phyloP scores from a whole-genome alignment of 2,113 vertebrate genomes.

The Cephalopterus ornatus region DNA sequence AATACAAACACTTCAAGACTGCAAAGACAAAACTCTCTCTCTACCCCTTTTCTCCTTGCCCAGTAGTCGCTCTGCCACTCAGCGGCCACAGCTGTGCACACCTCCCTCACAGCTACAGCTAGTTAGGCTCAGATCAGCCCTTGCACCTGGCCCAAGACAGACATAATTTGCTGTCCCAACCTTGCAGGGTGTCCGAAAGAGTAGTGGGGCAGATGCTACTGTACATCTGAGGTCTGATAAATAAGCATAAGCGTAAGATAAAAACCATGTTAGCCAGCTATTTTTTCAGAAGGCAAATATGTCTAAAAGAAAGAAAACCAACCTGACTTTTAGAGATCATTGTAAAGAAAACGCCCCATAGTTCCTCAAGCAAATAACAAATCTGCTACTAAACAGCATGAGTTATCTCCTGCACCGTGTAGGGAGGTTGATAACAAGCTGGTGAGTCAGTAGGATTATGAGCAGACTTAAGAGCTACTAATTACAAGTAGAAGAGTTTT shows the following conservation, averaged over 20 bases:
- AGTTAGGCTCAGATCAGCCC: background rate
- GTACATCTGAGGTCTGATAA: background rate
- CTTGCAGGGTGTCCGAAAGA: background rate
- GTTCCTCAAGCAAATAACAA: background rate
- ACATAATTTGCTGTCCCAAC: fast-evolving
- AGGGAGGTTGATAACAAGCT: background rate
- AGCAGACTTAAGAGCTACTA: background rate
- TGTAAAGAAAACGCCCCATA: background rate
- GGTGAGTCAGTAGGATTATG: background rate
- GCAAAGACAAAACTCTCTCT: background rate
- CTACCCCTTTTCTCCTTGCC: background rate
- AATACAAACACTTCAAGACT: fast-evolving
- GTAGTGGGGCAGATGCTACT: background rate
- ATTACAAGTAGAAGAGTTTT: background rate
- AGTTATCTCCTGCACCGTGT: background rate
- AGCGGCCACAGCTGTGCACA: background rate
- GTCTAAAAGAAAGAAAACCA: background rate
- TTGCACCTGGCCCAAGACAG: background rate
- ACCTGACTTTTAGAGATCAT: background rate
- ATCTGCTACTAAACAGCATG: background rate
- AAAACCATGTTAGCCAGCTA: background rate
- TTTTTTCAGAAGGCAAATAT: background rate
- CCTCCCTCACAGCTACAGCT: background rate
- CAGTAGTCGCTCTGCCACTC: background rate
- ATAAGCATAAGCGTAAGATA: background rate